Evolutionary conservation across 2,113 vertebrate species (phyloP), one percentile per base, ranked within the genome.

Genomic region (Neodon shergylaensis): DNA sequence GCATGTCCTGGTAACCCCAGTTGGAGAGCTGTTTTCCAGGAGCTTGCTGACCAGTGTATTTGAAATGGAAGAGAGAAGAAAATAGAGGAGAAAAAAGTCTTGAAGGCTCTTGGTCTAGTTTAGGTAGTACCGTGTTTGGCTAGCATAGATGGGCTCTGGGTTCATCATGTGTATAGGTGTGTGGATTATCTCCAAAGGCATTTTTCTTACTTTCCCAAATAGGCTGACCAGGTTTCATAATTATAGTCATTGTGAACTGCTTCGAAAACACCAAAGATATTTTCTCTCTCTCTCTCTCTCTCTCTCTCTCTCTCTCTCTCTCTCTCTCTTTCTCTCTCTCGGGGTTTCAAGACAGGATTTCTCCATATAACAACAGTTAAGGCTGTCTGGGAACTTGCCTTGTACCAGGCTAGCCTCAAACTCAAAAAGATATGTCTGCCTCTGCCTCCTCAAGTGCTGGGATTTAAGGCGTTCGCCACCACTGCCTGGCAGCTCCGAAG

Each of bases 1-100:
- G 6, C 21, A 26, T 63, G n/a, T 54, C 78, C 31, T 52, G 31
- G 21, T 58, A 39, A n/a, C 78, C 19, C 24, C 78, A n/a, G 33
- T 61, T 83, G 58, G n/a, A 22, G 44, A 28, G 39, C n/a, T 42
- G 39, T 36, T 31, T 65, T 16, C 26, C 16, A 65, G 39, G 61
- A 28, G 7, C 82, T 44, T 65, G 16, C 61, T 65, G 28, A 39
- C n/a, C 39, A 47, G 28, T 44, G 36, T 73, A 49, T 96, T 54
- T 94, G 90, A 92, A 86, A 54, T 79, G n/a, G 39, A 52, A 81
- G 77, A 49, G 44, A 93, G 73, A 54, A 21, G 44, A 92, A 70
- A 84, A 65, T 88, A 90, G 36, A 31, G 39, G 13, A 91, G 24
- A 87, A 54, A 74, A 54, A 61, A 39, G 26, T 16, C 21, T 26